Evolutionary conservation across 1,140 invertebrate species (phyloP).

Genomic region (Bilobella aurantiaca): DNA sequence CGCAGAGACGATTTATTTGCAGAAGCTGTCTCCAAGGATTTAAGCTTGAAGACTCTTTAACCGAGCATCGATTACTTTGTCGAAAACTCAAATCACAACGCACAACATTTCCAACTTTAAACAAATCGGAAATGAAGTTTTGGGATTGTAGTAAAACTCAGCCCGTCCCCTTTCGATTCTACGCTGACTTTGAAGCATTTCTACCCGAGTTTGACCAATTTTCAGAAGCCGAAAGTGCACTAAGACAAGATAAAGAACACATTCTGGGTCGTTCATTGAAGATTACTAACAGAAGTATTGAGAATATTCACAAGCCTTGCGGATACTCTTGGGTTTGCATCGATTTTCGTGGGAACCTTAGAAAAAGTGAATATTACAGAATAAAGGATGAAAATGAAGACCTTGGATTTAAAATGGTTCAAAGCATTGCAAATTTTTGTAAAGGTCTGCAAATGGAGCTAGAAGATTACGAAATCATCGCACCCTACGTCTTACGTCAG

Average conservation of each 20-base stretch:
- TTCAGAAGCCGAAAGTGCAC: background rate
- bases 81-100: background rate
- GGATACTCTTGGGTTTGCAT: background rate
- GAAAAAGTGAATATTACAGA: background rate
- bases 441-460: background rate
- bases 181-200: conserved; percentile 9
- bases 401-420: background rate
- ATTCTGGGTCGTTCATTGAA: background rate
- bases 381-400: background rate
- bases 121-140: background rate
- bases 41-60: background rate
- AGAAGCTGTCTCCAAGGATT: background rate
- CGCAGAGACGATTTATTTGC: background rate
- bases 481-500: no score
- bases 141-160: background rate
- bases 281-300: background rate
- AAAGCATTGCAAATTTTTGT: background rate
- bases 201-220: background rate
- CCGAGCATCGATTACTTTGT: background rate
- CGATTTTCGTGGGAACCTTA: background rate
- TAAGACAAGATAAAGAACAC: background rate
- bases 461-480: background rate
- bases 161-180: background rate
- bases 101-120: no score
- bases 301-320: background rate